Conservation (phyloP, 2,797 vertebrate species). For the Bradypodion pumilum region DNA sequence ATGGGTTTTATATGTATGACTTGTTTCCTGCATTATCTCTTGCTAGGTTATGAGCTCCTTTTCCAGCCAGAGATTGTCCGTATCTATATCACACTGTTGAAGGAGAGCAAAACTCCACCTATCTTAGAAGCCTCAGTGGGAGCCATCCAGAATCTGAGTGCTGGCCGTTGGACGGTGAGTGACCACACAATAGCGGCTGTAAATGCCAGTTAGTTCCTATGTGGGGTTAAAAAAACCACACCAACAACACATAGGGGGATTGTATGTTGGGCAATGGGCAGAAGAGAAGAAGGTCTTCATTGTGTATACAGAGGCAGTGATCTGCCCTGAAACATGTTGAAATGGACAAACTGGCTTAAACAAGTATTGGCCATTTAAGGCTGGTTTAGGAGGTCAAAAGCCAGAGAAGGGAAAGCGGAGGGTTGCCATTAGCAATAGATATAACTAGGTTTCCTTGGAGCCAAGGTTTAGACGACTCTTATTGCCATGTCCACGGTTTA, state of each 20-base stretch:
- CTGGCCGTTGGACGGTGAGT: constrained; percentile 93
- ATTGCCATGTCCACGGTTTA: neutral
- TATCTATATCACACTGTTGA: constrained; percentile 91
- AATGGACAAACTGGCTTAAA: neutral
- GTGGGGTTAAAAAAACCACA: neutral
- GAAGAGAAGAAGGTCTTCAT: neutral
- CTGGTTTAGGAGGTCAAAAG: neutral
- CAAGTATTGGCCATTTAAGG: neutral
- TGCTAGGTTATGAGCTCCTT: constrained; percentile 90
- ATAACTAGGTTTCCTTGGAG: neutral
- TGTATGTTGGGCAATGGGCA: neutral
- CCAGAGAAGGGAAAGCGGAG: neutral
- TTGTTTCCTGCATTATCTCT: neutral
- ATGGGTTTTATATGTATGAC: neutral
- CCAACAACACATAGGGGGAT: neutral
- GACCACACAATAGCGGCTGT: accelerated
- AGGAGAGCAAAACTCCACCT: constrained; percentile 88
- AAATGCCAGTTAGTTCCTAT: neutral
- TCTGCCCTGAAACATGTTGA: neutral
- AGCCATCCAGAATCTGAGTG: constrained; percentile 94
- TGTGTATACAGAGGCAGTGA: neutral
- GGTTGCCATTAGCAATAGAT: neutral
- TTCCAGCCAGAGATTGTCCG: constrained; percentile 95
- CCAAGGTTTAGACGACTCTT: neutral
- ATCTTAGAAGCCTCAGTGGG: constrained; percentile 94